These are phyloP conservation scores for Tachystola acroxantha DNA, from an alignment of 2,888 invertebrate genomes.

Conservation along the genomic window DNA sequence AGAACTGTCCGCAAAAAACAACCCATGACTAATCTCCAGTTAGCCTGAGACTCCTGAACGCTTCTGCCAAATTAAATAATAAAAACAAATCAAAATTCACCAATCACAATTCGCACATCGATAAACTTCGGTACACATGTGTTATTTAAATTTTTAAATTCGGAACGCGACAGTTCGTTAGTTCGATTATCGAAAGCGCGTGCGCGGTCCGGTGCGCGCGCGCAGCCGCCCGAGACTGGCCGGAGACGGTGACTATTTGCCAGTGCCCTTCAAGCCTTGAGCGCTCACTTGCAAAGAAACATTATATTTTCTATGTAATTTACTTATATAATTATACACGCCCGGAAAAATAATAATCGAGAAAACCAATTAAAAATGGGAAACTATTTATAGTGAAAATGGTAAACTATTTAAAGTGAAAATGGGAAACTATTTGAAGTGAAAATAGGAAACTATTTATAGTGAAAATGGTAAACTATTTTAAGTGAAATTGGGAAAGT, in stretches of 20 bases:
- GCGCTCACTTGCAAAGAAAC: no score
- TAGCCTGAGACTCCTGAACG: conserved; percentile 20
- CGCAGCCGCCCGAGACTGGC: conserved; percentile 67
- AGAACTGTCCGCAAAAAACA: not conserved
- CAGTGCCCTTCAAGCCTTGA: not conserved
- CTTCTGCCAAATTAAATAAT: conserved; percentile 10
- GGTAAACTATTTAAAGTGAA: no score
- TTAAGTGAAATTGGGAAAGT: no score
- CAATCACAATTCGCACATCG: conserved; percentile 43
- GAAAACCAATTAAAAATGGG: no score
- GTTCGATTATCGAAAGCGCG: conserved; percentile 38
- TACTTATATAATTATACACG: no score
- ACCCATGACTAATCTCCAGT: conserved; percentile 2
- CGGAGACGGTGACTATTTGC: conserved; percentile 45
- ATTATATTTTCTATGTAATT: no score
- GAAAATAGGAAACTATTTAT: no score
- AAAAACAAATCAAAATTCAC: conserved; percentile 28
- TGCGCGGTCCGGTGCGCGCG: conserved; percentile 57
- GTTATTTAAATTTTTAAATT: conserved; percentile 37
- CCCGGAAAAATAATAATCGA: no score
- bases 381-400: no score
- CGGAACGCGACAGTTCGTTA: conserved; percentile 43
- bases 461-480: no score
- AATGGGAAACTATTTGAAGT: no score
- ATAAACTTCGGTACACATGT: conserved; percentile 45